These are phyloP conservation scores for Pardosa pseudoannulata DNA, from an alignment of 2,888 invertebrate species.

Conservation along the genomic window DNA sequence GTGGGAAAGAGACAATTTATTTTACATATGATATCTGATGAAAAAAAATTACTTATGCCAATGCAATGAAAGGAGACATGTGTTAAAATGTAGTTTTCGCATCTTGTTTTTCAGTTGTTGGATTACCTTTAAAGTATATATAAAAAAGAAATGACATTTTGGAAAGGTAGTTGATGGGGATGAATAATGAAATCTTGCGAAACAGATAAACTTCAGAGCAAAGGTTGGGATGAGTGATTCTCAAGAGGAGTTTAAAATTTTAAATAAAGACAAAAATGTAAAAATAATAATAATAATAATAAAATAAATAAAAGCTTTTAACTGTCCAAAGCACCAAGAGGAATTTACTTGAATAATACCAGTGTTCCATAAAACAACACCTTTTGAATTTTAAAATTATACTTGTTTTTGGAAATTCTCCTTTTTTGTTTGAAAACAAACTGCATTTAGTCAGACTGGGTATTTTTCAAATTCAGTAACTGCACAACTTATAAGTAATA, in stretches of 20 bases:
- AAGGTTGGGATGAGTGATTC: neutral
- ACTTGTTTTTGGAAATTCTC: no score
- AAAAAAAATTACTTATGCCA: neutral
- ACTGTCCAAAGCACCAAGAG: no score
- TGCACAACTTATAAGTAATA: no score
- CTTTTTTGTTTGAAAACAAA: no score
- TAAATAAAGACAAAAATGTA: no score
- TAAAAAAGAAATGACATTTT: neutral
- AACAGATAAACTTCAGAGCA: neutral
- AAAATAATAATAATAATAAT: no score
- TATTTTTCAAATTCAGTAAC: no score
- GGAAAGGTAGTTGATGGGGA: neutral
- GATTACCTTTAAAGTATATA: neutral
- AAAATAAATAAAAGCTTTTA: no score
- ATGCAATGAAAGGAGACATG: neutral
- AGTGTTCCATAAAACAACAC: no score
- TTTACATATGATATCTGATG: neutral
- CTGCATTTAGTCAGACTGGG: no score
- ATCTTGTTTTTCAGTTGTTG: neutral
- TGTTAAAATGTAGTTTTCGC: neutral
- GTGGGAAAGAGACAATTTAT: neutral
- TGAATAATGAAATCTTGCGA: neutral
- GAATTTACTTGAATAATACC: no score
- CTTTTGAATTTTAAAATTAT: no score
- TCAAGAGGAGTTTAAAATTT: neutral